Conservation (phyloP, 1,140 invertebrate genomes). For the Agraylea sexmaculata region DNA sequence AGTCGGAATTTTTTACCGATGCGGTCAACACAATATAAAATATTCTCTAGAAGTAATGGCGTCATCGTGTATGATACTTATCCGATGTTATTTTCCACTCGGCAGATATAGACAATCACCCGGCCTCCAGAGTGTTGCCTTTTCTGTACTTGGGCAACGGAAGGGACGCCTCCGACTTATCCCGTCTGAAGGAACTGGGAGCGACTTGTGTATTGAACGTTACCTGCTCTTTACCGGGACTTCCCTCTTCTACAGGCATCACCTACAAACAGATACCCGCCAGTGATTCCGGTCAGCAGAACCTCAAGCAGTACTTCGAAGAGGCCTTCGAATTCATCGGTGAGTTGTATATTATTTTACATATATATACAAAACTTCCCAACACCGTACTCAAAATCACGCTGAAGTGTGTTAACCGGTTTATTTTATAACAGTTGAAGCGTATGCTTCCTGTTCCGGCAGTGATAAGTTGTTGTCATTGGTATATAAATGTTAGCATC, state of each 20-base stretch:
- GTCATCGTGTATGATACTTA: too few species aligned
- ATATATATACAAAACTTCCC: too few species aligned
- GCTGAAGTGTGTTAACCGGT: too few species aligned
- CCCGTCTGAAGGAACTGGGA: constrained; percentile 51
- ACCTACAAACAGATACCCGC: constrained; percentile 74
- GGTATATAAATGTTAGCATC: too few species aligned
- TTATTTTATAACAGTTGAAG: too few species aligned
- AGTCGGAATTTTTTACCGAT: constrained; percentile 18
- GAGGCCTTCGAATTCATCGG: constrained; percentile 85
- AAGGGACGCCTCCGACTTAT: constrained; percentile 64
- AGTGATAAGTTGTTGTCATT: too few species aligned
- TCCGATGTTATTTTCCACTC: constrained; percentile 17
- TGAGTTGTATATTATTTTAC: too few species aligned
- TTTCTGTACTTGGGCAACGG: constrained; percentile 82
- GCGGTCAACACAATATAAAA: constrained; percentile 13
- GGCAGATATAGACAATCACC: constrained; percentile 61
- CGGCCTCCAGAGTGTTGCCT: constrained; percentile 71
- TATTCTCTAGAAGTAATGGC: background rate
- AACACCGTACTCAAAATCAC: too few species aligned
- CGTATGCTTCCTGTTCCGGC: too few species aligned
- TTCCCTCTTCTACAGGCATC: constrained; percentile 58
- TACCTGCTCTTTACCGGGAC: constrained; percentile 63
- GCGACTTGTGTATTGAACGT: constrained; percentile 73
- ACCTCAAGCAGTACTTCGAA: constrained; percentile 86
- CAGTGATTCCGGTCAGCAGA: constrained; percentile 75